Conservation (phyloP, 2,888 invertebrate genomes). For the Busseola fusca region DNA sequence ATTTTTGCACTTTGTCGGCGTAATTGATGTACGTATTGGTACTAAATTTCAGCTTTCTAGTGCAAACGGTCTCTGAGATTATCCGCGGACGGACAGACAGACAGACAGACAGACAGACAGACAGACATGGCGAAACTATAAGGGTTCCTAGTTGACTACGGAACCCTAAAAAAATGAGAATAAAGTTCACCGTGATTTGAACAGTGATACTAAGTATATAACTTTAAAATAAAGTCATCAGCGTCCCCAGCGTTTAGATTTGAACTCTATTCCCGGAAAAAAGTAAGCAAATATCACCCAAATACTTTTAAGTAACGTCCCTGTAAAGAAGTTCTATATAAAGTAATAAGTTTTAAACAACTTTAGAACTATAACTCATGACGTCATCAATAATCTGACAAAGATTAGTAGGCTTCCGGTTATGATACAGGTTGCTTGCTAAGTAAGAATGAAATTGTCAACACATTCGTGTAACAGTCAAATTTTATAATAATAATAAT, state of each 20-base stretch:
- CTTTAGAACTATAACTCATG: conserved; percentile 60
- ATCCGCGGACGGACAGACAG: no score
- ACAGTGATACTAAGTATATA: no score
- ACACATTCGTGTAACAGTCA: background rate
- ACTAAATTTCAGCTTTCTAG: no score
- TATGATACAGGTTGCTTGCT: conserved; percentile 36
- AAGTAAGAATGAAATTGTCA: background rate
- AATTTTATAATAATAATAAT: no score
- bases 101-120: no score
- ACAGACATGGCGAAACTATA: no score
- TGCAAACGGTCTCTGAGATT: no score
- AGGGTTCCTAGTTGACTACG: no score
- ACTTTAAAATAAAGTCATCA: background rate
- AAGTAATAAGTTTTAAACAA: conserved; percentile 43
- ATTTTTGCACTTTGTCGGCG: no score
- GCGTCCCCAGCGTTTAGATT: background rate
- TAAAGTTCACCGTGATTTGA: no score
- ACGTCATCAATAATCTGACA: conserved; percentile 52
- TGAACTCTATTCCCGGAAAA: conserved; percentile 29
- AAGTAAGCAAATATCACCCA: conserved; percentile 9
- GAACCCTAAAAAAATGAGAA: no score
- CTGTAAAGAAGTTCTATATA: conserved; percentile 16
- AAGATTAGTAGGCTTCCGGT: conserved; percentile 45
- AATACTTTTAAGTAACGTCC: conserved; percentile 26
- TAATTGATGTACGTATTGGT: no score